Conservation (phyloP, 2,888 invertebrate genomes). For the Ormyrus nitidulus region DNA sequence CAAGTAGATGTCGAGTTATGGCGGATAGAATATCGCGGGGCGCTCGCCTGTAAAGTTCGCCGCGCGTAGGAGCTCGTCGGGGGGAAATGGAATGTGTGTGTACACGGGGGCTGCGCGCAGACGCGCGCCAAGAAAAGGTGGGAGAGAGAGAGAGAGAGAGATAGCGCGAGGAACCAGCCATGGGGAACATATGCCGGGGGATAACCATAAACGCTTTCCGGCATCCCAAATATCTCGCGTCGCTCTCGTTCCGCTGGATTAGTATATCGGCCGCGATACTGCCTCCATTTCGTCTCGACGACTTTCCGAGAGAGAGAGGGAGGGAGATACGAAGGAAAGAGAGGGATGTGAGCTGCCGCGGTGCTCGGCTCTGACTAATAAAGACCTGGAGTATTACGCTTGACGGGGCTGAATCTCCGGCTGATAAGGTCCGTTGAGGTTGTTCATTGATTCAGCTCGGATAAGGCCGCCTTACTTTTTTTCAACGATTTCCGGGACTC, state of each 20-base stretch:
- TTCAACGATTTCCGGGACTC: too few relatives aligned
- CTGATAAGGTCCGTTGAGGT: too few relatives aligned
- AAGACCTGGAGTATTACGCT: too few relatives aligned
- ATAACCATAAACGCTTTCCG: slow-evolving; percentile 52
- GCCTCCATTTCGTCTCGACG: background rate
- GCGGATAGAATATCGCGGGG: slow-evolving; percentile 19
- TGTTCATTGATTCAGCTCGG: too few relatives aligned
- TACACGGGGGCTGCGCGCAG: slow-evolving; percentile 11
- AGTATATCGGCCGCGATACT: slow-evolving; percentile 35
- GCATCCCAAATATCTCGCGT: slow-evolving; percentile 44
- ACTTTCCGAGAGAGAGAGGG: background rate
- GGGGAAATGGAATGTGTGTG: slow-evolving; percentile 44
- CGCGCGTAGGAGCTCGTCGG: background rate
- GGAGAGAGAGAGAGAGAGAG: slow-evolving; percentile 6
- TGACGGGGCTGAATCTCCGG: too few relatives aligned
- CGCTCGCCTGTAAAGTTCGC: background rate
- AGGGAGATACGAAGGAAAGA: background rate
- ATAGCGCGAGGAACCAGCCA: background rate
- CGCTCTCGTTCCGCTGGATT: slow-evolving; percentile 39
- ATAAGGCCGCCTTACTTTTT: too few relatives aligned
- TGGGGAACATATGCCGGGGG: slow-evolving; percentile 39
- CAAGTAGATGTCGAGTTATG: background rate
- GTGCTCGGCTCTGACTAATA: too few relatives aligned
- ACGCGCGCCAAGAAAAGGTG: background rate
- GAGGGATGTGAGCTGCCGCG: too few relatives aligned